Conservation (phyloP, 1,140 invertebrate genomes). For the Popillia japonica region DNA sequence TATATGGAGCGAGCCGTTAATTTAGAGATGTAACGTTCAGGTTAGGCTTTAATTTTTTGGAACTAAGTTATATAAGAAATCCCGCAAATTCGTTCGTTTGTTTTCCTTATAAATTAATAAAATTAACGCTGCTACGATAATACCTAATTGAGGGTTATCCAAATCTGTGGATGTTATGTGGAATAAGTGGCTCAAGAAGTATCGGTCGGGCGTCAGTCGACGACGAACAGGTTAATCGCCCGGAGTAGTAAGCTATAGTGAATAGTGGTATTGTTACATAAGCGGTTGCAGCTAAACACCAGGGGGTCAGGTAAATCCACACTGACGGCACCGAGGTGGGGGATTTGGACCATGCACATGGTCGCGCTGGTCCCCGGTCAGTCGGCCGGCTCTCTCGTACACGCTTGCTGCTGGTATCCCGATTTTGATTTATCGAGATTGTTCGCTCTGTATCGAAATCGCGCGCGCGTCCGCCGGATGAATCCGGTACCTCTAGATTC, state of each 20-base stretch:
- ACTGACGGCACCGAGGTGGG: background rate
- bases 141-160: no score
- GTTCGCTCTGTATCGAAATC: background rate
- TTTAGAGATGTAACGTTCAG: no score
- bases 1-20: no score
- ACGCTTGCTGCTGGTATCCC: background rate
- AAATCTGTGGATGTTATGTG: no score
- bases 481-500: background rate
- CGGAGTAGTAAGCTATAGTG: background rate
- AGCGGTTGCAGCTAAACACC: slow-evolving; percentile 20
- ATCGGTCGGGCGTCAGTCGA: background rate
- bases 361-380: slow-evolving; percentile 23
- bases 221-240: slow-evolving; percentile 23
- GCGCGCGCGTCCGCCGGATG: background rate
- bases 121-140: no score
- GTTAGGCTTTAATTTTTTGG: no score
- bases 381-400: slow-evolving; percentile 7
- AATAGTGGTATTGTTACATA: background rate
- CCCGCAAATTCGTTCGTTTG: no score
- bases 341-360: slow-evolving; percentile 32
- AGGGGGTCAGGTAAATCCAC: slow-evolving; percentile 23
- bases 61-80: no score
- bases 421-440: slow-evolving; percentile 19
- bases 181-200: no score
- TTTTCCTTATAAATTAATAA: no score